Evolutionary conservation across 2,797 vertebrate species (phyloP), one percentile per base, ranked within the genome.

Genomic region (Takifugu ocellatus): DNA sequence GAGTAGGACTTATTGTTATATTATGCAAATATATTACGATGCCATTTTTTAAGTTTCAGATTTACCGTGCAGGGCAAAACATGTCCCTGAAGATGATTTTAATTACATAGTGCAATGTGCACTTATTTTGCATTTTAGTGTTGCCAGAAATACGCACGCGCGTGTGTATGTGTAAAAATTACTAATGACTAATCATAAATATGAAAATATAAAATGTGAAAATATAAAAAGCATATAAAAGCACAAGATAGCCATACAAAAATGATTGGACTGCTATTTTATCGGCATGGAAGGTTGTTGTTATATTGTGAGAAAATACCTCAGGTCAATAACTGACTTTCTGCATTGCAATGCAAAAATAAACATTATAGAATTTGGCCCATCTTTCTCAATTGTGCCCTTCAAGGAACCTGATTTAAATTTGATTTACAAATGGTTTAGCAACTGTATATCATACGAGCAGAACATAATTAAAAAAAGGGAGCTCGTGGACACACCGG

Each of bases 11-110:
- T 77, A 88, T 89, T 91, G 88, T 90, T 89, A 83, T 87, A 91
- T 91, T 92, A 93, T 93, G 90, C 88, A 91, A 93, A 92, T 92
- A 84, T 59, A 73, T 84, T 83, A 81, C 74, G 63, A 70, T 87
- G 84, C 82, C 88, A 90, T 90, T 91, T 91, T 90, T 89, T 84
- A 87, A 87, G 86, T 90, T 90, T 88, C 80, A 85, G 72, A 85
- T 84, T 81, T 84, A 79, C 80, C 84, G 85, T 85, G 82, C 84
- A 80, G 85, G 78, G 79, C 78, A 87, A 88, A 88, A 83, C 77
- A 83, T 75, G 81, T 90, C 84, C 88, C 86, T 72, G 65, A 89
- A 89, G 88, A 88, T 86, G 68, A 80, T 82, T 90, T 87, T 87
- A 89, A 88, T 91, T 87, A 85, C 71, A 87, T 68, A 72, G 74